phyloP scores from a whole-genome alignment of 2,113 vertebrate genomes.

The Erpornis zantholeuca region DNA sequence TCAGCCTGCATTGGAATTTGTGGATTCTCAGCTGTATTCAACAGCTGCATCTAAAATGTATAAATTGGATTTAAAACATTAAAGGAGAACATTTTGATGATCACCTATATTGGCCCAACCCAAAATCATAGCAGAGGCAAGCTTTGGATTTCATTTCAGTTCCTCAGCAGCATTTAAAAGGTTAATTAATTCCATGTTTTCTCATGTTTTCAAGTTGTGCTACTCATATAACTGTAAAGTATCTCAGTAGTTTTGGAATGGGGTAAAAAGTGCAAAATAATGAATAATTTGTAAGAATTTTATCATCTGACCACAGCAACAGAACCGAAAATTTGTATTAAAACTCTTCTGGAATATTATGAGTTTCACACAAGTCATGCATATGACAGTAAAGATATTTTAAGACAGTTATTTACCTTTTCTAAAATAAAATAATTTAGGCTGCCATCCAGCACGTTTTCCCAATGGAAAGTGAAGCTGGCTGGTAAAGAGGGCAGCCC shows the following conservation, averaged over 20 bases:
- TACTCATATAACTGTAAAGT: background rate
- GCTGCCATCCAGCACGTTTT: background rate
- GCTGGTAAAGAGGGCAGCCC: background rate
- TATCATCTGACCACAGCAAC: background rate
- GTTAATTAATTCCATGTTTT: background rate
- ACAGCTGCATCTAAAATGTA: background rate
- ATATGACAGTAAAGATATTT: background rate
- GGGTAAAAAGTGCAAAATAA: background rate
- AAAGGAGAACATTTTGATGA: background rate
- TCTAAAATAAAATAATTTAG: background rate
- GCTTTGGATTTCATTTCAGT: background rate
- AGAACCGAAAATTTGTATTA: background rate
- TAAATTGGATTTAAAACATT: background rate
- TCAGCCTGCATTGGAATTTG: background rate
- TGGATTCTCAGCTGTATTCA: background rate
- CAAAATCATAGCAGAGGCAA: background rate
- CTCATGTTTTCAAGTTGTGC: background rate
- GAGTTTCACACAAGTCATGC: background rate
- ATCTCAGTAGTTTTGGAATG: background rate
- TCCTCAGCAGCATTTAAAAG: background rate
- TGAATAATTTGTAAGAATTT: background rate
- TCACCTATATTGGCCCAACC: rapidly evolving
- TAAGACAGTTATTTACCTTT: background rate
- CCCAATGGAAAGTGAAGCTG: background rate
- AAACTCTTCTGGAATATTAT: background rate